Evolutionary conservation across 2,888 invertebrate species (phyloP), one percentile per base, ranked within the genome.

Genomic region (Abscondita cerata): DNA sequence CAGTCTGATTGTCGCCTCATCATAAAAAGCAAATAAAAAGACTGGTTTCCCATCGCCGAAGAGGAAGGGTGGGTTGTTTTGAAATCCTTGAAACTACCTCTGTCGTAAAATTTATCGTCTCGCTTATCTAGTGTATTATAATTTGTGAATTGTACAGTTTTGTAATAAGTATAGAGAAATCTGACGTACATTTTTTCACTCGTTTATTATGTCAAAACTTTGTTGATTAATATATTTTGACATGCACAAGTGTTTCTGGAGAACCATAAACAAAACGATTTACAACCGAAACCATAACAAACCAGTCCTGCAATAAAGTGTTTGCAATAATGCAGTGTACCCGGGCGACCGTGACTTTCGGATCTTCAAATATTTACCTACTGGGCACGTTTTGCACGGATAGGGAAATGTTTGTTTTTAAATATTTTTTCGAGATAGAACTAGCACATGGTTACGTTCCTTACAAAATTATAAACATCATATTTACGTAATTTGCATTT

Each of bases 341-440:
- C 72, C 67, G 64, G 73, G 68, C 70, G 76, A 68, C 76, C 76
- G 68, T 75, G 75, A 76, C 73, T 73, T 73, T 74, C 68, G 70
- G 70, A 72, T 74, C 70, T 68, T 72, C 70, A 75, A 75, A 76
- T 75, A 75, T 75, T 75, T 75, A 75, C 72, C 71, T 70, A 72
- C 69, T 66, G 70, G 68, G 61, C 61, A 60, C 63, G 66, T 68
- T 68, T 67, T 65, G 64, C 62, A 62, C 60, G 62, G 58, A 62
- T 59, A 67, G 20, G 4, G 25, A 25, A 25, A 25, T 25, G 25
- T 25, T 25, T 25, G 4, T 41, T 15, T 15, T 15, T 41, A 5
- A 3, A 16, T 41, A 11, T 41, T 41, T 9, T 13, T 13, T 4
- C 25, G 25, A 25, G 2, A 25, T 25, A 6, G 4, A 4, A 25